Evolutionary conservation across 2,797 vertebrate species (phyloP).

Genomic region (Coracias cyanogaster): DNA sequence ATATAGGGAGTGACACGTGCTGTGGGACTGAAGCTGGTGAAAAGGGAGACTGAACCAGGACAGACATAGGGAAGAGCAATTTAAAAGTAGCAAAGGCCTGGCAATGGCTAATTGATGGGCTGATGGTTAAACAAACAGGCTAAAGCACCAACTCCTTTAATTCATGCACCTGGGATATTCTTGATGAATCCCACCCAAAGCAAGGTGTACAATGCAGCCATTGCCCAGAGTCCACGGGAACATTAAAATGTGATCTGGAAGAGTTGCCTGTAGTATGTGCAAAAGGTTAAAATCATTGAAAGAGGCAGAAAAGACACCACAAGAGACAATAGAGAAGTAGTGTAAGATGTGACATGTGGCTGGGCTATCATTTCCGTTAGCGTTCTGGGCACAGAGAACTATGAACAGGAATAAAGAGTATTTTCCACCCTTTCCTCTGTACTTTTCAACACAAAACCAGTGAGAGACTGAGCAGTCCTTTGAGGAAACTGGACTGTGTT

Average conservation of each 20-base stretch:
- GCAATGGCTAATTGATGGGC: background rate
- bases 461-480: background rate
- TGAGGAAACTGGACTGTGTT: background rate
- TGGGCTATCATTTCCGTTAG: background rate
- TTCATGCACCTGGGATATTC: background rate
- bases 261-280: background rate
- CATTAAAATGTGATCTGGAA: background rate
- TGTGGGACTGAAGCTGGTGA: background rate
- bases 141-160: background rate
- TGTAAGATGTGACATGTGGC: background rate
- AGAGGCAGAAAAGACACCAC: background rate
- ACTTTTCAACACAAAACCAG: background rate
- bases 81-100: background rate
- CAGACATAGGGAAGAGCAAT: background rate
- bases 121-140: background rate
- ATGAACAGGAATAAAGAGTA: background rate
- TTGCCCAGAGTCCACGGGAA: background rate
- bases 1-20: accelerated
- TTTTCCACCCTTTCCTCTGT: background rate
- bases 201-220: too few relatives aligned
- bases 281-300: background rate
- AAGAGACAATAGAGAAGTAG: background rate
- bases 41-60: background rate
- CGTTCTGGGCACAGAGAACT: background rate
- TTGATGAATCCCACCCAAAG: background rate